Base-by-base conservation (phyloP, 2,113 vertebrate genomes). In the Uria lomvia region DNA sequence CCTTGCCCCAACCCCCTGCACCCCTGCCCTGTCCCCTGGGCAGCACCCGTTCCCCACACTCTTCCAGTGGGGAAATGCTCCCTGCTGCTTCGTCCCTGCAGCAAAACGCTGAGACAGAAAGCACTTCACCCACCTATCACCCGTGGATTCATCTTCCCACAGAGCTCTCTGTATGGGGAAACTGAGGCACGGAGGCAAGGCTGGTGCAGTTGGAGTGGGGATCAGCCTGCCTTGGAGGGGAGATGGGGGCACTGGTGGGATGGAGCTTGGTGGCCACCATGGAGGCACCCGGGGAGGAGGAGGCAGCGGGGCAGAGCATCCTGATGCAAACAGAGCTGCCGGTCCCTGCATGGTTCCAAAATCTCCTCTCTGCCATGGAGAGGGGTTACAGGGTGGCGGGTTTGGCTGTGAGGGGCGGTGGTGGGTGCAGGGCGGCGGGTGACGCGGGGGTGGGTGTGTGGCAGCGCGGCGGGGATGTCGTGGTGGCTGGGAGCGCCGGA, bases 341-440 rank as follows among this genome's bases (percentile, higher is more conserved):
- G 8, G 52, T 60, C 23, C 49, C 40, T 56, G 49, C 40, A 6
- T 1, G 26, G 55, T 45, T 70, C 27, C 65, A 58, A 56, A 80
- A 56, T 9, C 63, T 73, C 15, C 42, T 40, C 30, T n/a, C 27
- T 22, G 7, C 18, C 30, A 3, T 20, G 30, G 14, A 42, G 62
- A 38, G 67, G 38, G 36, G 34, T 79, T 55, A 14, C 0, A 0
- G 45, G 56, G 16, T n/a, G n/a, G 23, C 4, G 1, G 11, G 30
- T 72, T 49, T 23, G 56, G 26, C n/a, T 40, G 43, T 6, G 50
- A 65, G 52, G 71, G 45, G 36, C 0, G 11, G 38, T 0, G 3
- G 58, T 47, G 86, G 58, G 43, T 62, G 59, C 0, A 0, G 24
- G n/a, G 66, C 0, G 1, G 38, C 0, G 3, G 40, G 42, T 82